Evolutionary conservation across 37 sponge, comb jelly and placozoan species (phyloP), one percentile per base, ranked within the genome.

Genomic region (Tethya wilhelma): DNA sequence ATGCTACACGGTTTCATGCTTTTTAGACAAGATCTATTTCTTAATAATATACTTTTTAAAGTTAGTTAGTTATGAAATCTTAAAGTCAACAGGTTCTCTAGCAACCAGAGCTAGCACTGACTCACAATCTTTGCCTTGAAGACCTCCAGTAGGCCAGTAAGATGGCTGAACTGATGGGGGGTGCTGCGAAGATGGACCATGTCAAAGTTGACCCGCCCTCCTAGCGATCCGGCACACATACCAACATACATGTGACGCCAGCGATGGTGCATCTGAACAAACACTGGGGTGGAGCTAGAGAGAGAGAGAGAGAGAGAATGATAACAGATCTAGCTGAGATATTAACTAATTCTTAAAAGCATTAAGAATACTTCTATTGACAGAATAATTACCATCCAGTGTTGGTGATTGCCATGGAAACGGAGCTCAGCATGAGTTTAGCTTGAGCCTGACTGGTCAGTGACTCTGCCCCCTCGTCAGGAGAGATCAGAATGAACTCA

Each of bases 211-310:
- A 78, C 62, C 67, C 87, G 70, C 28, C 89, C 64, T 11, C 83
- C 71, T 17, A 42, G 64, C 40, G 69, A 42, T n/a, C 92, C 89
- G 64, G 87, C 91, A 64, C 92, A 83, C 80, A 91, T 71, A 19
- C 97, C 97, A 12, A 88, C 71, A 57, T 88, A 97, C 90, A 97
- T 85, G 59, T 86, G 92, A 41, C 97, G 41, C 90, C 96, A 91
- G 22, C 56, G 64, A 75, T 86, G 71, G 72, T 91, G 92, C 0
- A 91, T 32, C 58, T 94, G 95, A 40, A 97, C 68, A 66, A 97
- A 97, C 39, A 94, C 74, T 37, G 97, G 97, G 42, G 81, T 64
- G 8, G 56, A n/a, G 41, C 89, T 90, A 49, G 36, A 43, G 46
- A 38, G 26, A 31, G 39, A 30, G 33, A 34, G 53, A 41, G 56